Evolutionary conservation across 1,140 invertebrate species (phyloP), one percentile per base, ranked within the genome.

Genomic region (Aphaenogaster ashmeadi): DNA sequence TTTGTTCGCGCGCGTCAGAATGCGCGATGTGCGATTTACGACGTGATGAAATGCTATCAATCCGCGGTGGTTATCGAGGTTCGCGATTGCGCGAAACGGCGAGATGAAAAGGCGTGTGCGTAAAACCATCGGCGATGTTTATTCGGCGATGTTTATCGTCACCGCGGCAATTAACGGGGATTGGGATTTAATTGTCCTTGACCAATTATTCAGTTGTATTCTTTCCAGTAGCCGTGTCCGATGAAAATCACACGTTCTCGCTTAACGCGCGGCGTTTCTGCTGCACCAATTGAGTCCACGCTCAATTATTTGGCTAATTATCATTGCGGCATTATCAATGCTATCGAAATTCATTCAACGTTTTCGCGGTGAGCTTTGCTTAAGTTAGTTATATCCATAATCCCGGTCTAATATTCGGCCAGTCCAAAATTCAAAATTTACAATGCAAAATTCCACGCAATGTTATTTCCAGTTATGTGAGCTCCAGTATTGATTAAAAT

Each of bases 191-290:
- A 84, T 84, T 75, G 80, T 84, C 54, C 56, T 75, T 84, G 54
- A 75, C 33, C 80, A 75, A 84, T 84, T 75, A 62, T 84, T 62
- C 80, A 60, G 33, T 75, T 60, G 33, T 75, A 74, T 84, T 72
- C 47, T 84, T 84, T 60, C 13, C n/a, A 44, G 33, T 56, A 7
- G 18, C 7, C n/a, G 21, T 41, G 18, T 13, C 11, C 38, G 27
- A 2, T 83, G 67, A 60, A 47, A 60, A 69, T 60, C 13, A 36
- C 41, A 21, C 38, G n/a, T 72, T 71, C 54, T 71, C 52, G 62
- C 18, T 27, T 18, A 36, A 62, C 47, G 36, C 33, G 62, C 44
- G 8, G n/a, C 11, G 6, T 38, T 66, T 69, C 50, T 56, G 21
- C 0, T 5, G 54, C 41, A 11, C 18, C 41, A 67, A 83, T 74